Evolutionary conservation across 2,797 vertebrate genomes (phyloP).

Genomic region (Gorsachius magnificus): DNA sequence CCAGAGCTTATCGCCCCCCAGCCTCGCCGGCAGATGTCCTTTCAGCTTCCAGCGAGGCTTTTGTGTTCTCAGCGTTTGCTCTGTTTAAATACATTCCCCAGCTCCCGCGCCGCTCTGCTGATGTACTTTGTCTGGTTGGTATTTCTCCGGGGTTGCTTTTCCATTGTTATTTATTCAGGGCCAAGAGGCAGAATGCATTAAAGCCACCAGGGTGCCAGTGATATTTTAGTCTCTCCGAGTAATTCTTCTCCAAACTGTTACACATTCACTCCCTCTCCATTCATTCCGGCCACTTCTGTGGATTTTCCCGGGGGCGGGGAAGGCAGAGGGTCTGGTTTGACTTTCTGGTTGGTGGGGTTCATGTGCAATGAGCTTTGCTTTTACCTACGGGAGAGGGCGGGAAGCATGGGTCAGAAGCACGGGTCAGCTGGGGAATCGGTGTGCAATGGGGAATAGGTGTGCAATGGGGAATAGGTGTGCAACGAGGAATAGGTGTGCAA

Average conservation of each 20-base stretch:
- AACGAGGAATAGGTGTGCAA: too few relatives aligned
- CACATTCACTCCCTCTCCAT: background rate
- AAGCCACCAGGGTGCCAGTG: background rate
- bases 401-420: background rate
- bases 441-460: too few relatives aligned
- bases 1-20: background rate
- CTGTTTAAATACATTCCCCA: constrained; percentile 39
- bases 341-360: background rate
- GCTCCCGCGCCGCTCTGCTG: constrained; percentile 28
- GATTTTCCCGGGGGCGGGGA: background rate
- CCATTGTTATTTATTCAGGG: constrained; percentile 35
- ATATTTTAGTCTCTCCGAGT: background rate
- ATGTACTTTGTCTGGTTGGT: constrained; percentile 53
- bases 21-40: background rate
- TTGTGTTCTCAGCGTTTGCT: constrained; percentile 37
- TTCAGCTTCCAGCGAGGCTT: background rate
- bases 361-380: background rate
- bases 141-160: constrained; percentile 49
- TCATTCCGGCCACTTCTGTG: background rate
- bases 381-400: rapidly evolving
- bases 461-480: too few relatives aligned
- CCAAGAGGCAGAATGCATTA: constrained; percentile 53
- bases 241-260: background rate
- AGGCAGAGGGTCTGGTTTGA: background rate
- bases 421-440: rapidly evolving